phyloP scores from a whole-genome alignment of 2,797 vertebrate genomes.

The Macropus fuliginosus region DNA sequence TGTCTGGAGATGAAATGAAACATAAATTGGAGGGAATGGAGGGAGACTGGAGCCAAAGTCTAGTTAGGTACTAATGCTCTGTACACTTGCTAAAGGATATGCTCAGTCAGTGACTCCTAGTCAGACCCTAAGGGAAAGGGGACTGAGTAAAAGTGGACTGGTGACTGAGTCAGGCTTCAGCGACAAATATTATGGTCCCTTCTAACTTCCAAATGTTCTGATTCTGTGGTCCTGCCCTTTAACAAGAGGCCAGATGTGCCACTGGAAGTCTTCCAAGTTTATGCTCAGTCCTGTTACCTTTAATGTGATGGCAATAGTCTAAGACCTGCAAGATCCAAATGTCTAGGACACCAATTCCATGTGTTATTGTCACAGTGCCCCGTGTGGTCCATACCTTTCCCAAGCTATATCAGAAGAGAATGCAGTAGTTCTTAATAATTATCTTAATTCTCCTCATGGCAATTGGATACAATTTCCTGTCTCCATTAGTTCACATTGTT shows the following conservation, averaged over 20 bases:
- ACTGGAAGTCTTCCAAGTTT: not conserved
- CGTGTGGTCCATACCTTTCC: not conserved
- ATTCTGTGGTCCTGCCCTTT: not conserved
- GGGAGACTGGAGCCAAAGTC: not conserved
- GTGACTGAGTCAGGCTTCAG: no score
- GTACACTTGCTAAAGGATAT: no score
- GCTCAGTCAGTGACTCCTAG: no score
- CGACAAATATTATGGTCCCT: no score
- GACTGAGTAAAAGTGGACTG: no score
- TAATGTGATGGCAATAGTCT: not conserved
- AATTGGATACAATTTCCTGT: not conserved
- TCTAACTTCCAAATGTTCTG: not conserved
- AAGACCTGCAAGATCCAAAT: not conserved
- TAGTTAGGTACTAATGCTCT: not conserved
- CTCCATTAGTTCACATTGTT: slow-evolving; percentile 16
- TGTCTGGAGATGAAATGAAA: not conserved
- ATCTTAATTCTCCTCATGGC: not conserved
- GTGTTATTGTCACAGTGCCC: not conserved
- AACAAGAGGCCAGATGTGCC: not conserved
- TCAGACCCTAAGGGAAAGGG: no score
- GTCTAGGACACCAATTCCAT: not conserved
- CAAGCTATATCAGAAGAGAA: not conserved
- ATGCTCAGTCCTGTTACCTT: not conserved
- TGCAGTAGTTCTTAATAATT: not conserved
- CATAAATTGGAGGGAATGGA: not conserved